Evolutionary conservation across 2,797 vertebrate genomes (phyloP).

Genomic region (Silurus aristotelis): DNA sequence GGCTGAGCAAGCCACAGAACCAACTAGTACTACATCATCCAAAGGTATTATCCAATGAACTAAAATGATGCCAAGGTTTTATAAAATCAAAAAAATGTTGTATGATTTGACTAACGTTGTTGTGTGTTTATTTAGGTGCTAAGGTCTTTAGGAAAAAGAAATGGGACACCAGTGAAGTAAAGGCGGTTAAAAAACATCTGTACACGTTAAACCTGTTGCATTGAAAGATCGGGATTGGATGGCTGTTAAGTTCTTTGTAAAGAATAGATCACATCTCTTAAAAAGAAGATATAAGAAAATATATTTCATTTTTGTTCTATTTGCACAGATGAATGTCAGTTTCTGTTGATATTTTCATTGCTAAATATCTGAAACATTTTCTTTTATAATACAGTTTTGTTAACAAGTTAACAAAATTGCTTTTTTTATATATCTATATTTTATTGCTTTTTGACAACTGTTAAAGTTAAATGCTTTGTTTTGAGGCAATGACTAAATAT

Average conservation of each 20-base stretch:
- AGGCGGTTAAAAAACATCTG: background rate
- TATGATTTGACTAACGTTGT: background rate
- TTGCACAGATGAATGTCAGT: too few relatives aligned
- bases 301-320: too few relatives aligned
- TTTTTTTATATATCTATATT: too few relatives aligned
- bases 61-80: background rate
- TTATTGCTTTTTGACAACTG: too few relatives aligned
- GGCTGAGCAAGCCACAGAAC: background rate
- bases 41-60: background rate
- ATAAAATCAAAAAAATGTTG: background rate
- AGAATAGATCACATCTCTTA: too few relatives aligned
- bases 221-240: constrained; percentile 44
- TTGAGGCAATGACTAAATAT: too few relatives aligned
- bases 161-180: constrained; percentile 7
- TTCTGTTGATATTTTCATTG: too few relatives aligned
- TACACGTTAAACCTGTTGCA: constrained; percentile 9
- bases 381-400: too few relatives aligned
- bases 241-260: background rate
- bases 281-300: too few relatives aligned
- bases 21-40: background rate
- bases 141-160: constrained; percentile 12
- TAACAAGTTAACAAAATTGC: too few relatives aligned
- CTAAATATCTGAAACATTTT: too few relatives aligned
- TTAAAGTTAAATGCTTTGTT: too few relatives aligned
- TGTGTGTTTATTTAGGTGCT: constrained; percentile 5